Base-by-base conservation (phyloP, 2,888 invertebrate species). In the Megaustenia siamemsis region DNA sequence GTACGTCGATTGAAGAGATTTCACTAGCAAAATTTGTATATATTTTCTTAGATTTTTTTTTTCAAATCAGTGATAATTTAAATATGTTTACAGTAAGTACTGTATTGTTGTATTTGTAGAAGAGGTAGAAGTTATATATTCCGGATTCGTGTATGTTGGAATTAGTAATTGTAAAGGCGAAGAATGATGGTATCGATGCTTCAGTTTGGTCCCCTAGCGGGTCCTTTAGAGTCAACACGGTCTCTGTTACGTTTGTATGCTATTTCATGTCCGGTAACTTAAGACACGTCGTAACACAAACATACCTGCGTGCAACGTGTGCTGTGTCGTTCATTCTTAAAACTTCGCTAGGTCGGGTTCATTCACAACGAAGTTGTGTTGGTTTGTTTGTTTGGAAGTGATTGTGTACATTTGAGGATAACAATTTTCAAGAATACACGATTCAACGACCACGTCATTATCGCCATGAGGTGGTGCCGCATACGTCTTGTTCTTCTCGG, bases 401-500 rank as follows among this genome's bases (percentile, higher is more conserved):
- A n/a, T n/a, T n/a, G n/a, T n/a, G n/a, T n/a, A n/a, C n/a, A n/a
- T n/a, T n/a, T n/a, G 40, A 40, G 21, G 24, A 24, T 5, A 4
- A 24, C 24, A 21, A 40, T 40, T n/a, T 40, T 24, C 38, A 69
- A 6, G 21, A 69, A 6, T 35, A 66, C 38, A 8, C 4, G 5
- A 21, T 5, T 35, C 49, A 18, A 63, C n/a, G n/a, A 63, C 45
- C 43, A 43, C n/a, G 45, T 45, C 66, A 79, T 1, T 21, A 15
- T 8, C 38, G 60, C 12, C n/a, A 82, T 82, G 82, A 56, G 56
- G 24, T 82, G 82, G 82, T 82, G 60, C 35, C 73, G 82, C 12
- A 82, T 82, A 21, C 73, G 82, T 3, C 28, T 82, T 18, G 82
- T 82, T 35, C 71, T 82, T 32, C 82, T 82, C 0, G 82, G 82